Conservation (phyloP, 2,113 vertebrate genomes). For the Sceloporus undulatus region DNA sequence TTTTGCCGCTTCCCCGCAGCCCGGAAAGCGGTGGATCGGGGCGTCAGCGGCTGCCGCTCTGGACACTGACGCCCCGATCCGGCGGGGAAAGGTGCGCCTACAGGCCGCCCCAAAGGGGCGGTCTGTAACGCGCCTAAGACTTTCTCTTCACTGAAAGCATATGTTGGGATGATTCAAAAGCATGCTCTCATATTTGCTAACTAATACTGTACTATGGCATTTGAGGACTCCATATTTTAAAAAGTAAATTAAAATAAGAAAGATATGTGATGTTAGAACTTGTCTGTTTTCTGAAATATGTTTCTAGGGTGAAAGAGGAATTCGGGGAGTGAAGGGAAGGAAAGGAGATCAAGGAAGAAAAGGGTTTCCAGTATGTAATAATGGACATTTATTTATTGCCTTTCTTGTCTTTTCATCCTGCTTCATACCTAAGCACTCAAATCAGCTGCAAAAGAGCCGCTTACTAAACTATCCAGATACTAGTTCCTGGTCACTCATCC, state of each 20-base stretch:
- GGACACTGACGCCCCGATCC: too few species aligned
- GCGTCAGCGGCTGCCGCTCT: too few species aligned
- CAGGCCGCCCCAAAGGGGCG: too few species aligned
- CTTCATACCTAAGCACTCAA: neutral
- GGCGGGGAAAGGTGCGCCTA: too few species aligned
- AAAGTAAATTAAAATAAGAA: neutral
- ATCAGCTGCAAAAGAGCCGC: neutral
- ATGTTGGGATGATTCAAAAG: too few species aligned
- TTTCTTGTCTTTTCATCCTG: neutral
- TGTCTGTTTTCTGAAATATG: neutral
- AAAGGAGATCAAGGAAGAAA: conserved; percentile 22
- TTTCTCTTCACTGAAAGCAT: too few species aligned
- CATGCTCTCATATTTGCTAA: too few species aligned
- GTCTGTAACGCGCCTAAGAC: too few species aligned
- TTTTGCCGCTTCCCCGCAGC: too few species aligned
- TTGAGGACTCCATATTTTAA: neutral
- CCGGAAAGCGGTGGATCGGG: too few species aligned
- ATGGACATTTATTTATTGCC: neutral
- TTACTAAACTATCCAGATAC: neutral
- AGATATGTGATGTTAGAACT: neutral
- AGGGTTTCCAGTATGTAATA: conserved; percentile 25
- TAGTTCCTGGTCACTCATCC: neutral
- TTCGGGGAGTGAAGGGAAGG: conserved; percentile 11
- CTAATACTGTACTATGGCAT: too few species aligned
- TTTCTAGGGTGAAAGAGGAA: conserved; percentile 30